Percentiles rank a stretch among this genome's conserved stretches.
phyloP scores from a whole-genome alignment of 2,113 vertebrate genomes.

The Paracyprichromis sp. region DNA sequence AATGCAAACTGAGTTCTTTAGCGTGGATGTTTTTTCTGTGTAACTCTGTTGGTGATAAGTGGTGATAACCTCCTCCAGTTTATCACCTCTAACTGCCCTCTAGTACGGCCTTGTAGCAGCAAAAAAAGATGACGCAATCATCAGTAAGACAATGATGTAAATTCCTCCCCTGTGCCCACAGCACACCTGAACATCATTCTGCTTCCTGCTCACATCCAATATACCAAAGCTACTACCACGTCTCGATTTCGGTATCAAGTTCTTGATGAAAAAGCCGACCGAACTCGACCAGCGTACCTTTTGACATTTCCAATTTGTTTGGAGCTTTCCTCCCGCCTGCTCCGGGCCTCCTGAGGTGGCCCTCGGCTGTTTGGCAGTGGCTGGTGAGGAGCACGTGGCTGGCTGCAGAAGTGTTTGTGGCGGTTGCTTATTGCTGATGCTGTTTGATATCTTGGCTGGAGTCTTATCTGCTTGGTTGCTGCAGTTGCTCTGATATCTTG shows the following conservation, averaged over 20 bases:
- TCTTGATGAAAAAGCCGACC: background rate
- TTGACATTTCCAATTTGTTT: conserved; percentile 15
- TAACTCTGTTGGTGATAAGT: background rate
- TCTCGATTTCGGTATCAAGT: background rate
- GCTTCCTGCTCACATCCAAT: background rate
- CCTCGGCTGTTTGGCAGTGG: background rate
- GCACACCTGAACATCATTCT: background rate
- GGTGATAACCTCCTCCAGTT: background rate
- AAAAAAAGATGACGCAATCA: conserved; percentile 4
- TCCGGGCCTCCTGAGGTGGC: background rate
- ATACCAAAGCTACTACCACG: background rate
- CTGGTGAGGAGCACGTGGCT: background rate
- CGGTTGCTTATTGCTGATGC: conserved; percentile 52
- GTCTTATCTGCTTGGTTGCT: conserved; percentile 42
- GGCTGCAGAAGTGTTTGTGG: conserved; percentile 19
- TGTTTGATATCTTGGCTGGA: conserved; percentile 51
- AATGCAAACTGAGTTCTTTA: background rate
- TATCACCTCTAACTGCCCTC: background rate
- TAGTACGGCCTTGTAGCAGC: background rate
- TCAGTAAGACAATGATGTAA: background rate
- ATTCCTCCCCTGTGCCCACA: background rate
- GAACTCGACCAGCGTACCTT: background rate
- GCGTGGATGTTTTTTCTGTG: background rate
- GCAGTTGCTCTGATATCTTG: conserved; percentile 37
- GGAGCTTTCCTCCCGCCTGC: background rate